These are phyloP conservation scores for Apostichopus leukothele DNA, from an alignment of 53 echinoderm and acorn worm genomes.

Conservation along the genomic window DNA sequence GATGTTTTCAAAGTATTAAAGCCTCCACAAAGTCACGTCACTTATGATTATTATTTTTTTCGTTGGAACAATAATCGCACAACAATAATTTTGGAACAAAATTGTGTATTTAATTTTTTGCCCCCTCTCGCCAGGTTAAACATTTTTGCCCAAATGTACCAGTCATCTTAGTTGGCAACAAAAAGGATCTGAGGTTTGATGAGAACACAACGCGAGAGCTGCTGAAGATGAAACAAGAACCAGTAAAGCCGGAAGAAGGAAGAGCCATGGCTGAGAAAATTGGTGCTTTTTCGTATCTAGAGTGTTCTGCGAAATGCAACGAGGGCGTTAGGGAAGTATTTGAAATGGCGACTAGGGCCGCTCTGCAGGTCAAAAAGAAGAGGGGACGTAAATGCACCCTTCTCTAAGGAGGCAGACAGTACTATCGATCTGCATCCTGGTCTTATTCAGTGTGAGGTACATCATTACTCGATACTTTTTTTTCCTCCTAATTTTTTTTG, in stretches of 20 bases:
- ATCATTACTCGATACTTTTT: background rate
- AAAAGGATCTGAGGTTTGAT: slow-evolving; percentile 88
- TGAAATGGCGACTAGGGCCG: slow-evolving; percentile 93
- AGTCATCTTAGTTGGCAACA: slow-evolving; percentile 93
- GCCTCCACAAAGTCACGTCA: too few species aligned
- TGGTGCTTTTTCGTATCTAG: slow-evolving; percentile 79
- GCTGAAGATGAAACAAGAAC: slow-evolving; percentile 89
- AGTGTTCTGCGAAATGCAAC: slow-evolving; percentile 96
- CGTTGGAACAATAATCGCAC: too few species aligned
- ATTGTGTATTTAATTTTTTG: background rate
- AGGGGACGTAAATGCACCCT: slow-evolving; percentile 46
- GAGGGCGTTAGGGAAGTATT: slow-evolving; percentile 97
- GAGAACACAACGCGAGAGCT: slow-evolving; percentile 76
- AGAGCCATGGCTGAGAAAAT: slow-evolving; percentile 88
- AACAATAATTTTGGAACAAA: too few species aligned
- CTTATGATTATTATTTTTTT: too few species aligned
- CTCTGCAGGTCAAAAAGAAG: slow-evolving; percentile 94
- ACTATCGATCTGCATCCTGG: slow-evolving; percentile 19
- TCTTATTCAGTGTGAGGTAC: slow-evolving; percentile 32
- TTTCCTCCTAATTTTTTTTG: background rate
- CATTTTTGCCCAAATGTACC: slow-evolving; percentile 99
- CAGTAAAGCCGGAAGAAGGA: slow-evolving; percentile 83
- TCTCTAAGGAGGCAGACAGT: slow-evolving; percentile 26
- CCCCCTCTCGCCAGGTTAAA: slow-evolving; percentile 71
- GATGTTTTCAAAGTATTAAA: too few species aligned